Percentiles rank a stretch among this genome's conserved stretches.
Evolutionary conservation across 2,888 invertebrate species (phyloP).

Genomic region (Steinernema carpocapsae): DNA sequence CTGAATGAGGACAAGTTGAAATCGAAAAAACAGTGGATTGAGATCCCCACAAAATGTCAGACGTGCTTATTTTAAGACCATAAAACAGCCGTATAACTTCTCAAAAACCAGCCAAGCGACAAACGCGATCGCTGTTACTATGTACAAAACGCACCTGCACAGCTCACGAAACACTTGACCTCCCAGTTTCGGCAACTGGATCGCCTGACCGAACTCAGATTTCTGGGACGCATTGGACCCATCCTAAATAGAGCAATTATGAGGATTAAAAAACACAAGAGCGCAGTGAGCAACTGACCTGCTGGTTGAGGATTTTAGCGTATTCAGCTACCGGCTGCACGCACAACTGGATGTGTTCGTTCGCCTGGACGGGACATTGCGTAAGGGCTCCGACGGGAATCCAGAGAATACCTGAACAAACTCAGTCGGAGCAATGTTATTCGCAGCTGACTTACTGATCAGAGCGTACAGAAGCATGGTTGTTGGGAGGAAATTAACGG

Average conservation of each 20-base stretch:
- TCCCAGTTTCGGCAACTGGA: constrained; percentile 66
- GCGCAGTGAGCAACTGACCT: no score
- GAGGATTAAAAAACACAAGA: background rate
- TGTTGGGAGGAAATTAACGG: no score
- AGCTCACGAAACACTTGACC: constrained; percentile 66
- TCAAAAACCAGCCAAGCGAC: no score
- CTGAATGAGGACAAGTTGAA: no score
- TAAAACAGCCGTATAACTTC: no score
- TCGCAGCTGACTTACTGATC: background rate
- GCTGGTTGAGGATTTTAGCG: constrained; percentile 64
- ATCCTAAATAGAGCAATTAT: constrained; percentile 39
- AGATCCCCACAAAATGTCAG: no score
- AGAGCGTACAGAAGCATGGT: background rate
- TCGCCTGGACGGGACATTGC: constrained; percentile 56
- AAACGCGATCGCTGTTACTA: no score
- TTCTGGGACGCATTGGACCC: constrained; percentile 23
- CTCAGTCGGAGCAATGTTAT: no score
- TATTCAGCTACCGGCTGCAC: constrained; percentile 69
- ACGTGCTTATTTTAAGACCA: no score
- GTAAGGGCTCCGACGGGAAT: background rate
- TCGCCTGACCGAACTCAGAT: constrained; percentile 55
- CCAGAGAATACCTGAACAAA: no score
- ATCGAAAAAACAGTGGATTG: no score
- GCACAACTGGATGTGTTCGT: constrained; percentile 64
- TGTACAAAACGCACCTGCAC: constrained; percentile 66